Evolutionary conservation across 2,888 invertebrate genomes (phyloP).

Genomic region (Tridacna crocea): DNA sequence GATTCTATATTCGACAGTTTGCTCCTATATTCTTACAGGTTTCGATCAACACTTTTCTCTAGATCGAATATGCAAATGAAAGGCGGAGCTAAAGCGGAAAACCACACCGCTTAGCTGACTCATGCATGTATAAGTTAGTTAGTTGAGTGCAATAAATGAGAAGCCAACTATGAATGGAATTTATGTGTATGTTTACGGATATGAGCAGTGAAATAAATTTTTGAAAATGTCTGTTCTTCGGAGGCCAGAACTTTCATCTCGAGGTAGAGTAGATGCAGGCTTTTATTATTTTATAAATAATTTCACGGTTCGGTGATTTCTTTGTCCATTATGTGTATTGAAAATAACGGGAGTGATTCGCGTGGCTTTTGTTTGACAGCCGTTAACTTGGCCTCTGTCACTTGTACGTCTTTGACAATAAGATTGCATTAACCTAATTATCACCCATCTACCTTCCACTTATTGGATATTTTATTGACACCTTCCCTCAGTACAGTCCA

Average conservation of each 20-base stretch:
- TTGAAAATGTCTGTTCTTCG: constrained; percentile 50
- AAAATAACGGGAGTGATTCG: constrained; percentile 23
- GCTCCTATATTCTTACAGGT: too few species aligned
- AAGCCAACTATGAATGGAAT: constrained; percentile 29
- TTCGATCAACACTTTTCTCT: constrained; percentile 17
- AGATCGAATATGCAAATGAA: constrained; percentile 55
- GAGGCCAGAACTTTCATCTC: constrained; percentile 64
- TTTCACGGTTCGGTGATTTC: constrained; percentile 43
- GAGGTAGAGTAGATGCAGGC: constrained; percentile 57
- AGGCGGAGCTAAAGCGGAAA: constrained; percentile 49
- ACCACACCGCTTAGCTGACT: constrained; percentile 18
- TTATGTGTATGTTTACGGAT: constrained; percentile 21
- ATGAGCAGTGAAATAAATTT: constrained; percentile 4
- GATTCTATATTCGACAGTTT: too few species aligned
- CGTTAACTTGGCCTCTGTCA: background rate
- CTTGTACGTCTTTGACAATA: background rate
- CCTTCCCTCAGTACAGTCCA: background rate
- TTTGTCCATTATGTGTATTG: constrained; percentile 49
- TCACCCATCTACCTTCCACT: background rate
- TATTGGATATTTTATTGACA: background rate
- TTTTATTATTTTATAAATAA: background rate
- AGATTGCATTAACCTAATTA: background rate
- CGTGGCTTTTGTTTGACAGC: constrained; percentile 41
- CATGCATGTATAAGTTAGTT: constrained; percentile 25
- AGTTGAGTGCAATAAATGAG: constrained; percentile 24